Evolutionary conservation across 2,888 invertebrate species (phyloP).

Genomic region (Dryobota labecula): DNA sequence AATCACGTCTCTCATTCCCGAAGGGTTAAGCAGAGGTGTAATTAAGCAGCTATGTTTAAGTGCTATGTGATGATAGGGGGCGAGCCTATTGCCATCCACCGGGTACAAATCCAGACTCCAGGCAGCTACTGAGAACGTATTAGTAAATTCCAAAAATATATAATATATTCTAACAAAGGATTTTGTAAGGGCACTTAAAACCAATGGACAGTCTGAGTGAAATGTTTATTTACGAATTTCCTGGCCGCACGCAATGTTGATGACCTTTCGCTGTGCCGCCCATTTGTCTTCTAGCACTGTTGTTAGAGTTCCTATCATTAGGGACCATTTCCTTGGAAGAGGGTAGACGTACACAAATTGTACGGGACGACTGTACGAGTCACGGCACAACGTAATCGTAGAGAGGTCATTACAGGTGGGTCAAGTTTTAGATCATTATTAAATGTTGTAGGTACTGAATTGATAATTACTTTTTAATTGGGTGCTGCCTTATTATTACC

Average conservation of each 20-base stretch:
- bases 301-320: constrained; percentile 45
- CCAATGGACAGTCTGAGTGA: constrained; percentile 55
- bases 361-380: constrained; percentile 3
- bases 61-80: too few species aligned
- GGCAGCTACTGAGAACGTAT: too few species aligned
- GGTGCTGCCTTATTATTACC: neutral
- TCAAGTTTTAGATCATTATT: constrained; percentile 13
- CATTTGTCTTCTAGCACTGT: constrained; percentile 54
- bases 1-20: too few species aligned
- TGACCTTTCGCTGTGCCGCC: constrained; percentile 57
- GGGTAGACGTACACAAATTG: constrained; percentile 41
- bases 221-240: constrained; percentile 67
- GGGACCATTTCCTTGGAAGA: constrained; percentile 40
- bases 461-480: constrained; percentile 9
- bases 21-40: too few species aligned
- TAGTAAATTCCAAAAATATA: neutral
- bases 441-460: neutral
- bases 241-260: constrained; percentile 67
- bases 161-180: constrained; percentile 25
- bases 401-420: constrained; percentile 24
- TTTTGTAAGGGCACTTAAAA: constrained; percentile 25
- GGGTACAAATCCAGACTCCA: neutral
- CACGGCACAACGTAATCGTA: constrained; percentile 10
- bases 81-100: neutral
- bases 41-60: too few species aligned